Base-by-base conservation (phyloP, 2,797 vertebrate species). In the Microctenopoma lineatum region DNA sequence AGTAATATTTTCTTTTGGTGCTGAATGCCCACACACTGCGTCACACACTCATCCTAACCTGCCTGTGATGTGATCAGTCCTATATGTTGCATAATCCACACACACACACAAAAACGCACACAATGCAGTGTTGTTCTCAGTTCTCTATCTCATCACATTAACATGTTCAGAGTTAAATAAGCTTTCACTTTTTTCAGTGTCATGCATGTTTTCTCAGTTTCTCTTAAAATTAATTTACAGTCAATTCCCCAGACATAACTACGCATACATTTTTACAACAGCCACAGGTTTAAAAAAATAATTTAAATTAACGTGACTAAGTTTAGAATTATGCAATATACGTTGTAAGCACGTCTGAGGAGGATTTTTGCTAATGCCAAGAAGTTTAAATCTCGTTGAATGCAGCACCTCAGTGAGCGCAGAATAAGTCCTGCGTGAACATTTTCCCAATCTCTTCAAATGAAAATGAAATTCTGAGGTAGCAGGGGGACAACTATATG, bases 81-180 rank as follows among this genome's bases (percentile, higher is more conserved):
- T n/a, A 14, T n/a, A 14, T 47, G 45, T 75, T 80, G 58, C 46
- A 80, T 80, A 84, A 87, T 71, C 47, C 25, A 38, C 25, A 59
- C 36, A 15, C 2, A 59, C 41, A 45, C 39, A 44, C 48, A 77
- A 21, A 21, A 21, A 21, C 27, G 44, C 13, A 69, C 25, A 63
- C 50, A 77, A 34, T 34, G 7, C 32, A 34, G 7, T 34, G 2
- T 15, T 56, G 16, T 21, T 78, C 34, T 55, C 21, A 69, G 65
- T 73, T 53, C 73, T 68, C 60, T 15, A 26, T 74, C 73, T 72
- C 26, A 71, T 52, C 27, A 75, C 15, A 47, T 70, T 36, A 61
- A 66, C 15, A 58, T 42, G 66, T 42, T 27, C 5, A 6, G 29
- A 56, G 29, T 32, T 32, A 3, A 32, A 32, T 5, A 41, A 41